A percentile compares a stretch with the other conserved stretches of the same genome.
Evolutionary conservation across 2,113 vertebrate genomes (phyloP).

Genomic region (Phrynosoma platyrhinos): DNA sequence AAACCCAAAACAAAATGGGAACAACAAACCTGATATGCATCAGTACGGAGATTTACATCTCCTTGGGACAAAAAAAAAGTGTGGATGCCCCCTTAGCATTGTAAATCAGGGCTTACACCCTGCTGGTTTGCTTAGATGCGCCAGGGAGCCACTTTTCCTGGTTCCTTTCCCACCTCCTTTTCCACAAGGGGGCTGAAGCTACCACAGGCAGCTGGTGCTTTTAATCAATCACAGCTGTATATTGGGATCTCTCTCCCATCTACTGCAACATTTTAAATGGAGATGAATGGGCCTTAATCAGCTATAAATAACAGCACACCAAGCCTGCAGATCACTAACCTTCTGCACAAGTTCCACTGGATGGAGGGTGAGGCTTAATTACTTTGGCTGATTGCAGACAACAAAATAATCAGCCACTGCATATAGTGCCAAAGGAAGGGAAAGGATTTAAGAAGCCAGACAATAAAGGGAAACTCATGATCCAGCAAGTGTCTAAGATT

Average conservation of each 20-base stretch:
- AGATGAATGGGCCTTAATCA: slow-evolving; percentile 80
- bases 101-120: slow-evolving; percentile 31
- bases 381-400: slow-evolving; percentile 71
- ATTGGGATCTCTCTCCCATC: slow-evolving; percentile 74
- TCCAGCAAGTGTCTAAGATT: not conserved
- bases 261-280: slow-evolving; percentile 73
- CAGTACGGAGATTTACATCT: no score
- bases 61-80: no score
- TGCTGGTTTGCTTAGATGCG: slow-evolving; percentile 50
- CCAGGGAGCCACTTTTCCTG: slow-evolving; percentile 47
- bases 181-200: slow-evolving; percentile 56
- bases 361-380: slow-evolving; percentile 76
- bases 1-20: no score
- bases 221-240: slow-evolving; percentile 77
- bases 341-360: slow-evolving; percentile 71
- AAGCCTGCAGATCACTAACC: slow-evolving; percentile 74
- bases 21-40: no score
- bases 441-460: slow-evolving; percentile 36
- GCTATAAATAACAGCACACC: slow-evolving; percentile 75
- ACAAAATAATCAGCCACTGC: slow-evolving; percentile 62
- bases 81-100: no score
- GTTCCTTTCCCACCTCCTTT: slow-evolving; percentile 46
- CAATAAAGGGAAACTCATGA: not conserved
- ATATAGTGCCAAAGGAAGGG: slow-evolving; percentile 31
- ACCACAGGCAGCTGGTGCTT: slow-evolving; percentile 73